Base-by-base conservation (phyloP, 2,888 invertebrate species). In the Lamellibrachia columna region DNA sequence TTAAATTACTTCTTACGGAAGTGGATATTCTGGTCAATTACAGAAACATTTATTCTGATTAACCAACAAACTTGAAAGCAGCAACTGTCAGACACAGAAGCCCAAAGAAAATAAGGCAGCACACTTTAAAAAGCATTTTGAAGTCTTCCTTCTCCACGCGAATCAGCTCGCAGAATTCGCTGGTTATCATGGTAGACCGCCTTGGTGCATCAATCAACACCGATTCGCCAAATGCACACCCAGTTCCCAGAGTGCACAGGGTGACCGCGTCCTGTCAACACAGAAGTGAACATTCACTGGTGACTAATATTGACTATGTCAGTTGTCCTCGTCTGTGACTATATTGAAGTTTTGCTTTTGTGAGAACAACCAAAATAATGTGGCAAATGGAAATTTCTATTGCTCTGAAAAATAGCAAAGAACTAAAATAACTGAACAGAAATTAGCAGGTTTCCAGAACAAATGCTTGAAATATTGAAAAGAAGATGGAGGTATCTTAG, bases 111-210 rank as follows among this genome's bases (percentile, higher is more conserved):
- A 75, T 22, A 11, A 53, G 11, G 58, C 60, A 9, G 90, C 97
- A 97, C 97, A 98, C 98, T 97, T 98, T 98, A 98, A 98, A 98
- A 95, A 98, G 97, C 94, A 98, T 97, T 95, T 97, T 97, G 96
- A 98, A 98, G 96, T 98, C 98, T 95, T 97, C 97, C 96, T 98
- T 98, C 96, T 98, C 98, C 92, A 98, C 98, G 60, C 98, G 97
- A 75, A 98, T 97, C 93, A 98, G 97, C 96, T 98, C 98, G 95
- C 98, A 98, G 94, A 97, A 97, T 94, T 98, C 98, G 95, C 97
- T 97, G 92, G 98, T 98, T 94, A 98, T 97, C 93, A 98, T 98
- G 75, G 98, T 98, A 94, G 97, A 97, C 95, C 98, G 97, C 94
- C 98, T 97, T 11, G 98, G 98, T 94, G 97, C 97, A 96, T 98